These are phyloP conservation scores for Calyptomena viridis DNA, from an alignment of 2,113 vertebrate species.

Conservation along the genomic window DNA sequence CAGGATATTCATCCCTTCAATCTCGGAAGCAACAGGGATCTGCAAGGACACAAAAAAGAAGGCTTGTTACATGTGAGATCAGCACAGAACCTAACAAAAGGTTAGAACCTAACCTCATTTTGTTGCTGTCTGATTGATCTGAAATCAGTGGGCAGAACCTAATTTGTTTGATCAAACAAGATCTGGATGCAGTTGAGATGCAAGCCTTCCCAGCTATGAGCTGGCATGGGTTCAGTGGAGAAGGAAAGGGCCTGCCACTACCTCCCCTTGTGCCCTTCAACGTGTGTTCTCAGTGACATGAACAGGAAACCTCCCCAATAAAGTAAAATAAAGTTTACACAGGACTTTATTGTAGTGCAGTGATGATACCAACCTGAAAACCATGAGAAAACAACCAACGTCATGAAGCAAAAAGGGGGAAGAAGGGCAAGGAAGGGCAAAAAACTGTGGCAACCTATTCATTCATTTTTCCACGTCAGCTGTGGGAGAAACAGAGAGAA, in stretches of 20 bases:
- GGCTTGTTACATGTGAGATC: not conserved
- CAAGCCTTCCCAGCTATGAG: not conserved
- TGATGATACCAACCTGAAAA: not conserved
- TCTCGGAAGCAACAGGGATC: conserved; percentile 85
- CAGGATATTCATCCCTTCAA: conserved; percentile 96
- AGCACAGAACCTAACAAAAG: not conserved
- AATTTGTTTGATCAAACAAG: not conserved
- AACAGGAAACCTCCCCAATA: not conserved
- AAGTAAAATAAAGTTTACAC: no score
- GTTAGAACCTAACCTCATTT: not conserved
- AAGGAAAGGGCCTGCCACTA: not conserved
- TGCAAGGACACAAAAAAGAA: conserved; percentile 43
- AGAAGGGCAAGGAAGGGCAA: not conserved
- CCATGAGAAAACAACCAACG: not conserved
- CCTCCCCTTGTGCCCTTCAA: not conserved
- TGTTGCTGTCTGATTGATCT: not conserved
- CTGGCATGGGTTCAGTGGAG: not conserved
- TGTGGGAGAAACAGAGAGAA: not conserved
- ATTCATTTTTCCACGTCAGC: not conserved
- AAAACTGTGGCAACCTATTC: not conserved
- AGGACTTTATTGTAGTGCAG: not conserved
- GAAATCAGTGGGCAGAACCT: not conserved
- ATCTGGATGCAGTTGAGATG: not conserved
- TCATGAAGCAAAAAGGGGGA: not conserved
- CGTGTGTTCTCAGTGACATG: not conserved